These are phyloP conservation scores for Hyalella azteca DNA, from an alignment of 2,888 invertebrate genomes.

Conservation along the genomic window DNA sequence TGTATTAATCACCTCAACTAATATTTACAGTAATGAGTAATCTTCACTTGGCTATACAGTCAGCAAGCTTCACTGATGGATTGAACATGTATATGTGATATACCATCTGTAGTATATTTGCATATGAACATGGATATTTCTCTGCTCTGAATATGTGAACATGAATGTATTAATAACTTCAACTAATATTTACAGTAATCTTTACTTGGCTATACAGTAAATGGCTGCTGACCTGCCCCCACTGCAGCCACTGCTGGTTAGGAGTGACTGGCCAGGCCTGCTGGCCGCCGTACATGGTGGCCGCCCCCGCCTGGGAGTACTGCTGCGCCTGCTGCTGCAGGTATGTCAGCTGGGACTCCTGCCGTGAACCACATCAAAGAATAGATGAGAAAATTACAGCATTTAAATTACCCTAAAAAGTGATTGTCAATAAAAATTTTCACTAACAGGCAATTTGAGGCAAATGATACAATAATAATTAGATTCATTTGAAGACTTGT, in stretches of 20 bases:
- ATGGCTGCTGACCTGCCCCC: conserved; percentile 24
- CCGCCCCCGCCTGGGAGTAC: conserved; percentile 44
- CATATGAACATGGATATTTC: too few relatives aligned
- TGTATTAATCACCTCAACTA: too few relatives aligned
- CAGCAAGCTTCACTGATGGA: too few relatives aligned
- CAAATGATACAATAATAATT: neutral
- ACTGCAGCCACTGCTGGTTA: conserved; percentile 23
- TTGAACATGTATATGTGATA: too few relatives aligned
- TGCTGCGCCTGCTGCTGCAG: conserved; percentile 53
- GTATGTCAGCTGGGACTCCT: conserved; percentile 32
- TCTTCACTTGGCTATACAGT: neutral
- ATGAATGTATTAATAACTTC: too few relatives aligned
- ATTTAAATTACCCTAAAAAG: neutral
- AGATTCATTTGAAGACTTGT: neutral
- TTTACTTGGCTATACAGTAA: neutral
- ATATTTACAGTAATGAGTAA: too few relatives aligned
- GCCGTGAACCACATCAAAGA: neutral
- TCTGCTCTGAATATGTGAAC: too few relatives aligned
- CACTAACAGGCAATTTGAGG: neutral
- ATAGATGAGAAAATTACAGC: neutral
- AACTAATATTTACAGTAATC: neutral
- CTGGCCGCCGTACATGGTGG: conserved; percentile 8
- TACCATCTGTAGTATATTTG: too few relatives aligned
- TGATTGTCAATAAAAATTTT: neutral
- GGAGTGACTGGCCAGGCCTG: conserved; percentile 15